Base-by-base conservation (phyloP, 2,113 vertebrate species). In the Coracopsis vasa region DNA sequence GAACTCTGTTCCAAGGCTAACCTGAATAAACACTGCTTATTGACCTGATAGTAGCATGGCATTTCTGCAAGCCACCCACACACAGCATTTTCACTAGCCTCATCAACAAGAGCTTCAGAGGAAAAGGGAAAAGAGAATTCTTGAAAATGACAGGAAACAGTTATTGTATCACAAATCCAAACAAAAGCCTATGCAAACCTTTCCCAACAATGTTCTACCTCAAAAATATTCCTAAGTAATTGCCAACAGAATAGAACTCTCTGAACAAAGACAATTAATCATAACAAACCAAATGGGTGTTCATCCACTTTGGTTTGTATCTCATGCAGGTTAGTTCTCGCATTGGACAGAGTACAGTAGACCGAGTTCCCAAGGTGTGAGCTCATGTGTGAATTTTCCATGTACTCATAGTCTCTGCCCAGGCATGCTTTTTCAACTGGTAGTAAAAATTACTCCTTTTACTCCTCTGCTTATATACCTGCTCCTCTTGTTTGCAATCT, bases 1-100 rank as follows among this genome's bases (percentile, higher is more conserved):
- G 95, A 92, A 92, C 95, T 96, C 88, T 93, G 87, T 65, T 70
- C 78, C 86, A 91, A 69, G 77, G 69, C 44, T 92, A 79, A 71
- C 48, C 92, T 80, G 75, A 74, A 90, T 81, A 96, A 96, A 96
- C 71, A 96, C 0, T 0, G 35, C 56, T 65, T 95, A 90, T 88
- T 80, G 88, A 84, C 56, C 64, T 45, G 88, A 41, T 41, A 25
- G 47, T 51, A 80, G 53, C 72, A 84, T 23, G 74, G 77, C 80
- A 25, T 79, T 95, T 79, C 77, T 95, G 75, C 72, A 86, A 77
- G 56, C 65, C 47, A 69, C 61, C 42, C 69, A 74, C 45, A 29
- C 18, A 20, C 0, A 60, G 24, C 5, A 13, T 23, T 84, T 89
- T 61, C 86, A 92, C 80, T 85, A 80, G 88, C 45, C 60, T 64